phyloP scores from a whole-genome alignment of 2,113 vertebrate genomes.

The Platysternon megacephalum region DNA sequence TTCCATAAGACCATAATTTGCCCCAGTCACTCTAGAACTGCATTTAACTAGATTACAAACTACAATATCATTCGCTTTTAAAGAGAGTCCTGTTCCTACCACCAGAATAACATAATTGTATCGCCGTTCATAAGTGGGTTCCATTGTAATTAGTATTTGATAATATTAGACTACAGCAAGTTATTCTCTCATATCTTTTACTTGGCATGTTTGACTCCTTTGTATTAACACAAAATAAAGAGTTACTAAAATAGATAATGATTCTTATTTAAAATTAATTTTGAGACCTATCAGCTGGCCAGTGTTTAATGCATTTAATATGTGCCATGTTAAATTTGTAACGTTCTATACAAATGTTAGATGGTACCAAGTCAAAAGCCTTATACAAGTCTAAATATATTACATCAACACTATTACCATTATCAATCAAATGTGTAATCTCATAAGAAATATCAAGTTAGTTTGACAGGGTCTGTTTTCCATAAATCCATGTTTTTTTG shows the following conservation, averaged over 20 bases:
- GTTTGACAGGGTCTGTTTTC: background rate
- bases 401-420: background rate
- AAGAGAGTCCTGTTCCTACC: background rate
- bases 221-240: background rate
- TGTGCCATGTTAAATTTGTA: background rate
- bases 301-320: background rate
- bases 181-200: background rate
- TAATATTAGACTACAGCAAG: rapidly evolving
- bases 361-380: background rate
- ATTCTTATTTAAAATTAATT: background rate
- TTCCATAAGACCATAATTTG: background rate
- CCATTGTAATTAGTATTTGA: rapidly evolving
- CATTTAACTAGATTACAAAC: background rate
- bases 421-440: background rate
- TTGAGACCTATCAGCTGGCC: background rate
- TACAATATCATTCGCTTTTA: rapidly evolving
- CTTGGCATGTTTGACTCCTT: rapidly evolving
- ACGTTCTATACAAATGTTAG: background rate
- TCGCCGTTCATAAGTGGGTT: rapidly evolving
- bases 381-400: too few relatives aligned
- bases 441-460: background rate
- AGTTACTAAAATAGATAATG: rapidly evolving
- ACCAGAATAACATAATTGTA: rapidly evolving
- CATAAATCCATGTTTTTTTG: background rate
- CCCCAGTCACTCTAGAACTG: rapidly evolving